Base-by-base conservation (phyloP, 2,797 vertebrate species). In the Pyrrhura leucotis region DNA sequence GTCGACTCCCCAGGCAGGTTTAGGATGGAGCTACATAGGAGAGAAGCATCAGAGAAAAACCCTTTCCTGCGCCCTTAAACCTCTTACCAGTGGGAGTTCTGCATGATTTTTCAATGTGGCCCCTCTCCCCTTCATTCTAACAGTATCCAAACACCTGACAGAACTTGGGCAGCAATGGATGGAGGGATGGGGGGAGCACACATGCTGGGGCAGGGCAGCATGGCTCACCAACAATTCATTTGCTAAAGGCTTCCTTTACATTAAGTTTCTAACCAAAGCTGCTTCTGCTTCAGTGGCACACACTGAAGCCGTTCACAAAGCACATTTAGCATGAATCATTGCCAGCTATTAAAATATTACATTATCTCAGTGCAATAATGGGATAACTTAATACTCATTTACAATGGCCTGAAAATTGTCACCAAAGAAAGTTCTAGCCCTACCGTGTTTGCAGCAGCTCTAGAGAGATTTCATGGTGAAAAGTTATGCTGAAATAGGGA, bases 1-100 rank as follows among this genome's bases (percentile, higher is more conserved):
- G 99, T 99, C 1, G 99, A 99, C 97, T 99, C 99, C 0, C 99
- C 99, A 0, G 99, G 99, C 88, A 99, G 98, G 98, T 99, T 99
- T 95, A 99, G 99, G 96, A 99, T 99, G 96, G 99, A 99, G 96
- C 99, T 99, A 96, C 9, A 87, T 0, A 35, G 40, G 37, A 58
- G 50, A 94, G 21, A 86, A 53, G 62, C 35, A 23, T 78, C 85
- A 83, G n/a, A 33, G 39, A 23, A 44, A 16, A 50, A 65, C 42
- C 66, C 23, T 25, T 44, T 35, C 7, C 4, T 0, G 2, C 68
- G 42, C 12, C 48, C 53, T 10, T 13, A 37, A 71, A 35, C 9
- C 7, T 66, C 39, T n/a, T 1, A 11, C 8, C 5, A 14, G 28
- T 51, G 23, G 26, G 33, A 42, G 40, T 54, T 51, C 45, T 18